These are phyloP conservation scores for Cephus cinctus DNA, from an alignment of 1,140 invertebrate genomes.

Conservation along the genomic window DNA sequence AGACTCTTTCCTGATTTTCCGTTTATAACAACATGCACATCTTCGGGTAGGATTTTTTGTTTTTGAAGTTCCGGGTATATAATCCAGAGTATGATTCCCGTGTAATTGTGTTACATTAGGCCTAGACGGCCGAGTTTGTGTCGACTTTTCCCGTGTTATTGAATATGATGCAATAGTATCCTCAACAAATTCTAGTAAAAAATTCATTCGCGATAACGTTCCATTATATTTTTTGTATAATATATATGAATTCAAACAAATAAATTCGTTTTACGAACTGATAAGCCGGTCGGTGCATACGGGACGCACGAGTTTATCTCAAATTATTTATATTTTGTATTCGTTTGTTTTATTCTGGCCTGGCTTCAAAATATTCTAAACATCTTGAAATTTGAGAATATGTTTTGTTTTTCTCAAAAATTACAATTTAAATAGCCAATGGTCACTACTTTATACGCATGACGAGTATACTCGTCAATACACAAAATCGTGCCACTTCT, in stretches of 20 bases:
- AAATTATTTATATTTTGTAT: too few species aligned
- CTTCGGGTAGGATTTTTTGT: conserved; percentile 11
- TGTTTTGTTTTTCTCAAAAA: too few species aligned
- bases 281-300: too few species aligned
- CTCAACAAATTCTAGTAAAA: conserved; percentile 11
- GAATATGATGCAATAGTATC: conserved; percentile 13
- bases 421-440: too few species aligned
- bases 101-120: conserved; percentile 11
- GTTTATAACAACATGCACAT: conserved; percentile 12
- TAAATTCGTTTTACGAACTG: too few species aligned
- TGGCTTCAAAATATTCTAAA: too few species aligned
- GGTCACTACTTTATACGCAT: too few species aligned
- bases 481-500: too few species aligned
- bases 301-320: too few species aligned
- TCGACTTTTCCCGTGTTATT: conserved; percentile 8
- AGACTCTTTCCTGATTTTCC: conserved; percentile 12
- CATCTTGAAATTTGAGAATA: too few species aligned
- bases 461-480: too few species aligned
- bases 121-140: conserved; percentile 9
- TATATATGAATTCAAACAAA: neutral
- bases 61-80: conserved; percentile 12
- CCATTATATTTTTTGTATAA: conserved; percentile 13
- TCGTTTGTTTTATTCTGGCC: too few species aligned
- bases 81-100: conserved; percentile 8
- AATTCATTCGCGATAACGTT: conserved; percentile 9